A percentile compares a stretch with the other conserved stretches of the same genome.
These are phyloP conservation scores for Callosobruchus maculatus DNA, from an alignment of 2,888 invertebrate genomes.

Conservation along the genomic window DNA sequence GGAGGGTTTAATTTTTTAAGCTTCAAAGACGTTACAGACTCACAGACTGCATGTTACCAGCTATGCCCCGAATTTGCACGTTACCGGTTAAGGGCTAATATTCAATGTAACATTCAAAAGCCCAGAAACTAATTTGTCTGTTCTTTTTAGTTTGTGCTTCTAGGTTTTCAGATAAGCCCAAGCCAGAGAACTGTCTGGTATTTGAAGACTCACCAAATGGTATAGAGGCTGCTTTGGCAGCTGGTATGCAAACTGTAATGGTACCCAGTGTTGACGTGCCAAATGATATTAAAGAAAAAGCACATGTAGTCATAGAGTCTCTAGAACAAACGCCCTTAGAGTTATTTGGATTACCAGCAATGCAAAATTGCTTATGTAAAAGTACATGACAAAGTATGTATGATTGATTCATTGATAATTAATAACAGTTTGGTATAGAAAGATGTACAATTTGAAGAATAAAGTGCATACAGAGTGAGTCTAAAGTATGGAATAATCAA, in stretches of 20 bases:
- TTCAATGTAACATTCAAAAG: no score
- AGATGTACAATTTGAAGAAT: no score
- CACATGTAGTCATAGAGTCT: conserved; percentile 69
- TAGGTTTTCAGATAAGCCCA: conserved; percentile 55
- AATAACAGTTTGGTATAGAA: no score
- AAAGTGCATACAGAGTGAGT: no score
- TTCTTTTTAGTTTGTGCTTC: conserved; percentile 58
- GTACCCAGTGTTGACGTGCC: conserved; percentile 64
- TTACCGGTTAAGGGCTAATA: no score
- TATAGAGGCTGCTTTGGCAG: conserved; percentile 70
- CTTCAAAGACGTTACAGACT: no score
- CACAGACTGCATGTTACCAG: no score
- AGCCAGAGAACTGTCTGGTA: conserved; percentile 62
- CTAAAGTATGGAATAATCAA: no score
- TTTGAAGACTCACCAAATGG: conserved; percentile 93
- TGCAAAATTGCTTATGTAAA: background rate
- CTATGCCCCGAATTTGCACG: no score
- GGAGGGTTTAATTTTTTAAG: no score
- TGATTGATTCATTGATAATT: no score
- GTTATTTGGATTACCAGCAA: conserved; percentile 72
- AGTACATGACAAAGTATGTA: background rate
- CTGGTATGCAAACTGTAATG: conserved; percentile 85
- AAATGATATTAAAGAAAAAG: conserved; percentile 52
- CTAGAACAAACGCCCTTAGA: conserved; percentile 80
- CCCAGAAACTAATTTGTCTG: no score